Conservation (phyloP, 2,888 invertebrate species). For the Rambutsinella grinnellia region DNA sequence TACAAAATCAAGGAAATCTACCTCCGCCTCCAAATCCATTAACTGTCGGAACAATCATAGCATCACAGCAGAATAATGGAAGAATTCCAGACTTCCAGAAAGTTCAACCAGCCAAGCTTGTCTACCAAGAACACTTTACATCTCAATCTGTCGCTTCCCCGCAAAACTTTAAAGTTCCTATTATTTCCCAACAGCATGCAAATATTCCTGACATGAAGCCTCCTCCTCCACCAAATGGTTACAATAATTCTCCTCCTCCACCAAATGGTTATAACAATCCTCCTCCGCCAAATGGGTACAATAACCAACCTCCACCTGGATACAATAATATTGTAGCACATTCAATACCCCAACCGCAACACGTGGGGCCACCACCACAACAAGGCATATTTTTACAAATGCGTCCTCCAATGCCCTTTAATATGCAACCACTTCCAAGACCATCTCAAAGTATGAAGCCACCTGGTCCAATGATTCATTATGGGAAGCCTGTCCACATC, state of each 20-base stretch:
- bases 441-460: constrained; percentile 38
- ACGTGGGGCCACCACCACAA: constrained; percentile 34
- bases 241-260: background rate
- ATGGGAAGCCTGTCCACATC: constrained; percentile 37
- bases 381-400: constrained; percentile 36
- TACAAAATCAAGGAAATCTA: constrained; percentile 10
- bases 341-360: constrained; percentile 21
- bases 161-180: constrained; percentile 59
- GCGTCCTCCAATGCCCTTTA: constrained; percentile 42
- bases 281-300: constrained; percentile 8
- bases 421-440: constrained; percentile 19
- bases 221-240: constrained; percentile 12
- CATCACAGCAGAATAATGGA: constrained; percentile 27
- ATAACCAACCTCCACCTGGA: background rate
- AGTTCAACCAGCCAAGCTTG: constrained; percentile 60
- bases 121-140: constrained; percentile 64
- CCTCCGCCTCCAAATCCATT: constrained; percentile 35
- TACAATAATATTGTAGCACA: constrained; percentile 12
- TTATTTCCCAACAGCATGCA: constrained; percentile 40
- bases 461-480: constrained; percentile 35
- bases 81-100: constrained; percentile 41
- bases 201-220: background rate
- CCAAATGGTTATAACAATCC: constrained; percentile 7
- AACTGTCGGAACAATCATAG: constrained; percentile 29
- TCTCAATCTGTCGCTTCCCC: constrained; percentile 26